These are phyloP conservation scores for Trissonchulus sp. DNA, from an alignment of 2,888 invertebrate genomes.

Conservation along the genomic window DNA sequence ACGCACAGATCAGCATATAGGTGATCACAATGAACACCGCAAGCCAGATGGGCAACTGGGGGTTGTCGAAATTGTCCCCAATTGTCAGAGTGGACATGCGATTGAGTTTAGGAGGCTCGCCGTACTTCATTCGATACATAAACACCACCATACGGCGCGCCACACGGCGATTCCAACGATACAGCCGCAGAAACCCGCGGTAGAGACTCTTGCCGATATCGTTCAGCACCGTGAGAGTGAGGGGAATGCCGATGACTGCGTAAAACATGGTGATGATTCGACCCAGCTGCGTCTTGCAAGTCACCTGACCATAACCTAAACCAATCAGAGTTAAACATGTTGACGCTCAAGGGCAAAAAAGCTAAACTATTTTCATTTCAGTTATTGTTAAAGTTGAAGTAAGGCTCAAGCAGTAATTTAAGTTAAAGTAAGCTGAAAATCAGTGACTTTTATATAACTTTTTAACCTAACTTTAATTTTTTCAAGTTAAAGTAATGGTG, in stretches of 20 bases:
- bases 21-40: background rate
- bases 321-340: no score
- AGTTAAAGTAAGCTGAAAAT: no score
- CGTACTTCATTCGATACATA: background rate
- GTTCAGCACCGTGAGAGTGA: slow-evolving; percentile 18
- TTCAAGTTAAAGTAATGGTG: no score
- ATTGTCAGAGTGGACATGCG: background rate
- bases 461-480: no score
- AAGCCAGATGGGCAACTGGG: slow-evolving; percentile 14
- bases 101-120: background rate
- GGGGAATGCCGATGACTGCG: slow-evolving; percentile 19
- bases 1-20: background rate
- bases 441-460: no score
- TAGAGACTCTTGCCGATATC: slow-evolving; percentile 24
- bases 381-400: no score
- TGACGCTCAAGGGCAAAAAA: no score
- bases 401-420: no score
- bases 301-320: slow-evolving; percentile 25
- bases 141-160: background rate
- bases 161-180: background rate
- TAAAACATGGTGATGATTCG: slow-evolving; percentile 11
- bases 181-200: slow-evolving; percentile 18
- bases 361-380: no score
- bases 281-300: slow-evolving; percentile 10
- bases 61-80: background rate